Conservation (phyloP, 2,113 vertebrate species). For the Atherinomorus stipes region DNA sequence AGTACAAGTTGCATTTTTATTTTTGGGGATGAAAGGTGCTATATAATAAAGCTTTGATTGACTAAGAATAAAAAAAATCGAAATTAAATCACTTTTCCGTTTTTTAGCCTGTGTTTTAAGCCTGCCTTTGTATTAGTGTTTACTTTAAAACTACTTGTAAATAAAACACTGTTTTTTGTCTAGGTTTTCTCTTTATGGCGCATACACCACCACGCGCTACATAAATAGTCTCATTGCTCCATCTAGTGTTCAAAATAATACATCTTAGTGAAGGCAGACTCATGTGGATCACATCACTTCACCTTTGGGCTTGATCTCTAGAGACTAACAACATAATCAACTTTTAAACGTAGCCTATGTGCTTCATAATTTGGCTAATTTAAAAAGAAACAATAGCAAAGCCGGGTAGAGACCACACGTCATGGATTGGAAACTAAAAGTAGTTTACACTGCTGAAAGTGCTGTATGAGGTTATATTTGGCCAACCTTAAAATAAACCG, state of each 20-base stretch:
- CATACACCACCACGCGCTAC: not conserved
- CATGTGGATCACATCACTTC: not conserved
- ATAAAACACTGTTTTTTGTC: too few relatives aligned
- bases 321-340: not conserved
- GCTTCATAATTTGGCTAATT: not conserved
- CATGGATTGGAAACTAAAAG: not conserved
- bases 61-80: not conserved
- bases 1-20: too few relatives aligned
- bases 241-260: conserved; percentile 69
- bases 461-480: not conserved
- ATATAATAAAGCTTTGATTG: too few relatives aligned
- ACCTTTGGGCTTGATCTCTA: not conserved
- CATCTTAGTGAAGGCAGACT: not conserved
- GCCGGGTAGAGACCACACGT: not conserved
- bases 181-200: not conserved
- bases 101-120: too few relatives aligned
- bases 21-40: too few relatives aligned
- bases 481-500: not conserved
- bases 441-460: not conserved
- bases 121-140: not conserved
- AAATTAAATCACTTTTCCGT: not conserved
- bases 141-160: too few relatives aligned
- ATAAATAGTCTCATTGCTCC: conserved; percentile 47
- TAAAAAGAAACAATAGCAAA: conserved; percentile 1
- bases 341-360: not conserved